Base-by-base conservation (phyloP, 2,113 vertebrate genomes). In the Chloebia gouldiae region DNA sequence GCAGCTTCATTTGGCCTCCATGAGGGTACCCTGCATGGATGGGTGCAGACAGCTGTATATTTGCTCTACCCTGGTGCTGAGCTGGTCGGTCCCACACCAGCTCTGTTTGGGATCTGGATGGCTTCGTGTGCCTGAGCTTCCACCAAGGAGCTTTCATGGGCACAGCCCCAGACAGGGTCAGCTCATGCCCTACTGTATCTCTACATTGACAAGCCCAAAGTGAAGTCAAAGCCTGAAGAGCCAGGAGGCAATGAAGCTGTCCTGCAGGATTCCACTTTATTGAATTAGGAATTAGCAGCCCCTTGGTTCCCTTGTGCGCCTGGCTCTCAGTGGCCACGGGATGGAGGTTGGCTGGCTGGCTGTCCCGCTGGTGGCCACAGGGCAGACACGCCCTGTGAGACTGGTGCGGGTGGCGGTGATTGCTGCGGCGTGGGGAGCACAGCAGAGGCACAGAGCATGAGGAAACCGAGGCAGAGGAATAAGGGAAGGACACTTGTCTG, bases 61-160 rank as follows among this genome's bases (percentile, higher is more conserved):
- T 84, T 73, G 17, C 45, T 78, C 42, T 24, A 24, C 16, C 21
- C 24, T 0, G 57, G 28, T 0, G 0, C 39, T 65, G 20, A 90
- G 66, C 16, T 56, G 59, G 9, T 70, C 0, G 0, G 64, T n/a
- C 60, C 45, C 24, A 28, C 0, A 0, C 9, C 35, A 70, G 45
- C 45, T 35, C 30, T 72, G 12, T 14, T 25, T 83, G 71, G 27
- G 30, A 78, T 73, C 25, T 35, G 15, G 31, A 16, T 21, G 54
- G n/a, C 28, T 92, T 45, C 9, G 1, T 37, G 51, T 61, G 22
- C 25, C 73, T 79, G 51, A 88, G 81, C 18, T 85, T 56, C 47
- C 39, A 54, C 24, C 61, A 23, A 8, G 12, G 28, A 78, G 22
- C 16, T 66, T 42, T 27, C 69, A 54, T 2, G 25, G 56, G 50